Evolutionary conservation across 2,797 vertebrate species (phyloP).

Genomic region (Chelon auratus): DNA sequence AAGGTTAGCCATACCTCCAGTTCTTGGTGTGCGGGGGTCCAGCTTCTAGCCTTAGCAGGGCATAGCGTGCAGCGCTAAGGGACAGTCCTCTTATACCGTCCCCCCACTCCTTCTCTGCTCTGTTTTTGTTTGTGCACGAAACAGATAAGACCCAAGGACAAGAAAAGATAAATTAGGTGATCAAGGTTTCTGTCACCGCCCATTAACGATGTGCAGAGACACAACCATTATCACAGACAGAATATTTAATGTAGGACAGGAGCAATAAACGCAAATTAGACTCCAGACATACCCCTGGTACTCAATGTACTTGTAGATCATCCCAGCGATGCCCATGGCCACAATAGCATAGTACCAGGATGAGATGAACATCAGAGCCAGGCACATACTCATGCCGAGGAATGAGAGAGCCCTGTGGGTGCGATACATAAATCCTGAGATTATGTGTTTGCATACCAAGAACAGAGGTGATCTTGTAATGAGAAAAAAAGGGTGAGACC

Average conservation of each 20-base stretch:
- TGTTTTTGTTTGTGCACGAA: constrained; percentile 66
- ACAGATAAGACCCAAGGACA: constrained; percentile 10
- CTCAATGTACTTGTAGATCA: constrained; percentile 99
- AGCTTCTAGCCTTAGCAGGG: constrained; percentile 92
- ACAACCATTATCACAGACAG: not conserved
- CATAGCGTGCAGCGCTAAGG: constrained; percentile 93
- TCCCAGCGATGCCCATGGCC: constrained; percentile 97
- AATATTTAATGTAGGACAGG: not conserved
- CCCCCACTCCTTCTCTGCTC: constrained; percentile 99
- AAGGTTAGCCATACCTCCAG: constrained; percentile 88
- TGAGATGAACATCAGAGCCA: constrained; percentile 98
- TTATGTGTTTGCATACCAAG: not conserved
- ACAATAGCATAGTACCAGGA: constrained; percentile 99
- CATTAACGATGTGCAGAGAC: not conserved
- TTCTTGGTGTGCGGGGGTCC: constrained; percentile 99
- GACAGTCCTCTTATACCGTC: constrained; percentile 97
- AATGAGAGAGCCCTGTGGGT: constrained; percentile 93
- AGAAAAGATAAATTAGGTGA: not conserved
- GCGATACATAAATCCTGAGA: constrained; percentile 10
- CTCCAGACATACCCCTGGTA: constrained; percentile 92
- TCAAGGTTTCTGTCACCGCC: not conserved
- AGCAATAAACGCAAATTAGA: too few relatives aligned
- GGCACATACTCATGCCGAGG: constrained; percentile 98
- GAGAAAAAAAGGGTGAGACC: not conserved
- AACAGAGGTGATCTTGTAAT: not conserved